These are phyloP conservation scores for Oxyteleia sp. DNA, from an alignment of 2,888 invertebrate species.

Conservation along the genomic window DNA sequence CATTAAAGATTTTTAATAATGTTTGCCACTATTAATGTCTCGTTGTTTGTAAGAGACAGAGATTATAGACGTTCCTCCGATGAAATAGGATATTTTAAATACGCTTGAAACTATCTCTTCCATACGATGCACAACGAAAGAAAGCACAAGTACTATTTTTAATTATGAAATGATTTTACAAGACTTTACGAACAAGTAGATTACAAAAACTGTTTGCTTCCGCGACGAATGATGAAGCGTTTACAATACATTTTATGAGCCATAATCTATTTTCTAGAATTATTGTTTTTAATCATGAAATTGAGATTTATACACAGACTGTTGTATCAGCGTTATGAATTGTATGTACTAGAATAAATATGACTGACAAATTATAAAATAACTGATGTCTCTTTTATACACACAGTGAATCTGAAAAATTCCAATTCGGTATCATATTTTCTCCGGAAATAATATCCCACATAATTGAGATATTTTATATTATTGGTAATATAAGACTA, in stretches of 20 bases:
- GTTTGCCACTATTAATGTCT: constrained; percentile 15
- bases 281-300: constrained; percentile 21
- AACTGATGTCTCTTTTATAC: too few relatives aligned
- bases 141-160: constrained; percentile 7
- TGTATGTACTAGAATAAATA: constrained; percentile 33
- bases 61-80: background rate
- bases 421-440: too few relatives aligned
- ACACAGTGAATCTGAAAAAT: too few relatives aligned
- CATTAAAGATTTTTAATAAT: constrained; percentile 20
- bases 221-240: background rate
- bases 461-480: too few relatives aligned
- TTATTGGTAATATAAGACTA: too few relatives aligned
- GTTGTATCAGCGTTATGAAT: constrained; percentile 35
- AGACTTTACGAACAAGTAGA: too few relatives aligned
- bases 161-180: background rate
- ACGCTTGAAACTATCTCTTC: too few relatives aligned
- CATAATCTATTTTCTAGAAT: constrained; percentile 14
- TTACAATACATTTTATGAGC: constrained; percentile 11
- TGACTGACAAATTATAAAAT: constrained; percentile 29
- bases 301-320: constrained; percentile 40
- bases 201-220: too few relatives aligned
- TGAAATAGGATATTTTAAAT: too few relatives aligned
- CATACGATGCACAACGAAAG: too few relatives aligned
- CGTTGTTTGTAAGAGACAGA: background rate
- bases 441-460: too few relatives aligned